Base-by-base conservation (phyloP, 1,140 invertebrate genomes). In the Hyphantria cunea region DNA sequence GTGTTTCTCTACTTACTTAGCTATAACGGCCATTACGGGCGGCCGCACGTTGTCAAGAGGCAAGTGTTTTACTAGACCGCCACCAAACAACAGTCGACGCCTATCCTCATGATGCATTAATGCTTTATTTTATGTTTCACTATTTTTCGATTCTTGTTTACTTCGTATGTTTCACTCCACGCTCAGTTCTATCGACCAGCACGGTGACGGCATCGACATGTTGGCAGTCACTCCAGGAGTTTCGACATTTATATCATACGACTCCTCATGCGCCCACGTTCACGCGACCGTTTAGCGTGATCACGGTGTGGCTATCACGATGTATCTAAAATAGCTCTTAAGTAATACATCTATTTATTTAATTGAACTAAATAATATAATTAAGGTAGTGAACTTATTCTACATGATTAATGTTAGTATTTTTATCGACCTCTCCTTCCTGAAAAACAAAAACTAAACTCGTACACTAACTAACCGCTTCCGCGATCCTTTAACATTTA, bases 361-460 rank as follows among this genome's bases (percentile, higher is more conserved):
- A 74, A 68, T 60, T 56, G 58, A 66, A 67, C 69, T 69, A 49
- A 63, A 62, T 63, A 33, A 72, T 61, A 67, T 67, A 50, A 51
- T 76, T 81, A 84, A 82, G 73, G 53, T 72, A 69, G 47, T 54
- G 86, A 86, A 84, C 87, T 79, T 85, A 78, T 89, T 86, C 89
- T 92, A 90, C 89, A 92, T 86, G 71, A 90, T 92, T 92, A 92
- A 93, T 92, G 84, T 92, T 92, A 94, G 93, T 92, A 93, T 94
- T 93, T 94, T 94, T 92, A 94, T 94, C 92, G 93, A 94, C 92
- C 92, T 94, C 71, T 95, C 95, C 92, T 95, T 95, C 93, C 92
- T 95, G 91, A 94, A 95, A 94, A 93, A 94, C 92, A 95, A 95
- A 52, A 50, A 88, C 79, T 88, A 84, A 84, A 74, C 63, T 54